A percentile compares a stretch with the other conserved stretches of the same genome.
phyloP scores from a whole-genome alignment of 1,140 invertebrate species.

The Goniozus legneri region DNA sequence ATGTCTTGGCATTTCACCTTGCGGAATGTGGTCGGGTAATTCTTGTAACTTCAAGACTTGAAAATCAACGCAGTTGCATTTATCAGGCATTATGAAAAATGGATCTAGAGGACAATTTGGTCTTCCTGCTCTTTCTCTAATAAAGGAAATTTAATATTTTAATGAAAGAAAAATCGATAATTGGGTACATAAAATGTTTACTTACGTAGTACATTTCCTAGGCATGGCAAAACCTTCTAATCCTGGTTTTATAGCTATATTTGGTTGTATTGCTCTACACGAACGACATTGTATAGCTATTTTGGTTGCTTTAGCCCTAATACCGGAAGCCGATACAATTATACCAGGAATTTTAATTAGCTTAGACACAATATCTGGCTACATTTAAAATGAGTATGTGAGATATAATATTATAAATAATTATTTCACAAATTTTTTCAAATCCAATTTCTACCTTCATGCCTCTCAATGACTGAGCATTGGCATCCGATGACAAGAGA shows the following conservation, averaged over 20 bases:
- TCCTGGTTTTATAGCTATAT: conserved; percentile 90
- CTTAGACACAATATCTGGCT: conserved; percentile 91
- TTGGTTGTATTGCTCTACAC: conserved; percentile 85
- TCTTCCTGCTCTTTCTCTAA: conserved; percentile 82
- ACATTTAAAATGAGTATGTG: conserved; percentile 7
- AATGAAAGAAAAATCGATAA: background rate
- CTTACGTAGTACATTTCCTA: conserved; percentile 89
- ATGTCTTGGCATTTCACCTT: conserved; percentile 98
- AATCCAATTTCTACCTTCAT: conserved; percentile 69
- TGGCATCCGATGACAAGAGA: conserved; percentile 79
- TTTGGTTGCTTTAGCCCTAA: conserved; percentile 91
- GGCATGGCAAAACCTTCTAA: conserved; percentile 96
- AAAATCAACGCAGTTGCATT: conserved; percentile 95
- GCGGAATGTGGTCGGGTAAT: conserved; percentile 92
- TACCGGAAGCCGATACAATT: conserved; percentile 88
- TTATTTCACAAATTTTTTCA: background rate
- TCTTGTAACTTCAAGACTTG: conserved; percentile 92
- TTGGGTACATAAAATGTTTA: conserved; percentile 20
- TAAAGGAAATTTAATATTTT: conserved; percentile 26
- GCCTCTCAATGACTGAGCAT: conserved; percentile 77
- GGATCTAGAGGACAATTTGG: conserved; percentile 96
- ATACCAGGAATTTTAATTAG: conserved; percentile 96
- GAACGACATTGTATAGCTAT: conserved; percentile 95
- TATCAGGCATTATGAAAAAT: conserved; percentile 96
- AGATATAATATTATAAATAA: background rate